These are phyloP conservation scores for Myiothlypis coronata DNA, from an alignment of 2,797 vertebrate genomes.

Conservation along the genomic window DNA sequence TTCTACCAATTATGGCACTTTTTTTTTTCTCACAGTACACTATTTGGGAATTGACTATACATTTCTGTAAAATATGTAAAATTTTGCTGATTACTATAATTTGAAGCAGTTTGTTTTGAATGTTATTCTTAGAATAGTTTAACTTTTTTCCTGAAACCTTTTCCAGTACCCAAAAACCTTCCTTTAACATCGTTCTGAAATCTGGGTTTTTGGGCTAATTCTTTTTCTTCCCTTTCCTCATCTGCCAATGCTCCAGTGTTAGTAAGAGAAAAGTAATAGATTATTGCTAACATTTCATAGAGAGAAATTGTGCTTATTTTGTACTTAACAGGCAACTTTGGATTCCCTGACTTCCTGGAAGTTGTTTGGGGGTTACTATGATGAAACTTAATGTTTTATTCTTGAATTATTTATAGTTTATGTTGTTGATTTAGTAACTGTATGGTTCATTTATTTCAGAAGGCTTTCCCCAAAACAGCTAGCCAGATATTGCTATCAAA, in stretches of 20 bases:
- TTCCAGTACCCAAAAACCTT: rapidly evolving
- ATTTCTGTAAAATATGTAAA: not conserved
- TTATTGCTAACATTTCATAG: not conserved
- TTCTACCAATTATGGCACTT: not conserved
- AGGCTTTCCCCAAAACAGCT: not conserved
- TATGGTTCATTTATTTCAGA: not conserved
- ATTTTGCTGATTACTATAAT: not conserved
- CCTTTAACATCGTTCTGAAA: not conserved
- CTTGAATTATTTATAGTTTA: not conserved
- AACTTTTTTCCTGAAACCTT: not conserved
- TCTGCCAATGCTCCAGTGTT: not conserved
- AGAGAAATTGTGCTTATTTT: not conserved
- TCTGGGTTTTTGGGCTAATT: not conserved
- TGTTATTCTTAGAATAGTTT: not conserved
- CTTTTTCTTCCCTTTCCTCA: not conserved
- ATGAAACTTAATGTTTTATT: not conserved
- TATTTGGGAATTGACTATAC: not conserved
- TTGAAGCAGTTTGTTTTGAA: not conserved
- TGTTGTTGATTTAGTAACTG: not conserved
- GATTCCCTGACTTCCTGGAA: not conserved
- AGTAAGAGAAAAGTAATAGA: not conserved
- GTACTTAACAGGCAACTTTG: not conserved
- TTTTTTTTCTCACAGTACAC: not conserved
- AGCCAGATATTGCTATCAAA: not conserved
- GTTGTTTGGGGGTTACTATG: not conserved